Conservation (phyloP, 2,888 invertebrate species). For the Achlya flavicornis region DNA sequence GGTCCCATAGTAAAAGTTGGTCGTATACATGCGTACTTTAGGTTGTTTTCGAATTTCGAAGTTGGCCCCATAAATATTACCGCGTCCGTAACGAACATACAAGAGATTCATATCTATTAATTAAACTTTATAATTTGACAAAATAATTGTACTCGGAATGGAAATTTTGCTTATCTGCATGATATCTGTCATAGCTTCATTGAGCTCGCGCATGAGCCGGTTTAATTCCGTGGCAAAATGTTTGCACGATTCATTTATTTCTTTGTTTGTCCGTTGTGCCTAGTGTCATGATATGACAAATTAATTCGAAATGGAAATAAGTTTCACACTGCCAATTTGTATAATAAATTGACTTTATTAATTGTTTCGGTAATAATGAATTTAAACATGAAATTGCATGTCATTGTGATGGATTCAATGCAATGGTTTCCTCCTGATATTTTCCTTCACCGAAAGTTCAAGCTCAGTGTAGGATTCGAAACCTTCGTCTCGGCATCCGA, state of each 20-base stretch:
- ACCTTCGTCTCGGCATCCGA: too few species aligned
- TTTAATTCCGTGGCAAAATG: constrained; percentile 27
- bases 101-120: too few species aligned
- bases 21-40: too few species aligned
- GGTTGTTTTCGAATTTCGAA: too few species aligned
- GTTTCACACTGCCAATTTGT: background rate
- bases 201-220: background rate
- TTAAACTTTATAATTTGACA: too few species aligned
- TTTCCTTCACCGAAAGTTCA: too few species aligned
- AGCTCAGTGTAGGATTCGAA: too few species aligned
- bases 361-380: background rate
- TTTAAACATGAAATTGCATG: background rate
- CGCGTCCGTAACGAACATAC: too few species aligned
- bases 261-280: background rate
- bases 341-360: background rate
- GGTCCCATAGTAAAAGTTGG: too few species aligned
- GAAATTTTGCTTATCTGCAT: constrained; percentile 29
- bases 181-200: constrained; percentile 26
- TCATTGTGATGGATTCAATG: background rate
- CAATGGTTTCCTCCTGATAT: too few species aligned
- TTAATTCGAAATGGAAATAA: background rate
- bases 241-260: constrained; percentile 20
- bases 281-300: background rate
- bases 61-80: too few species aligned
- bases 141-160: too few species aligned